These are phyloP conservation scores for Gorsachius goisagi DNA, from an alignment of 2,113 vertebrate species.

Conservation along the genomic window DNA sequence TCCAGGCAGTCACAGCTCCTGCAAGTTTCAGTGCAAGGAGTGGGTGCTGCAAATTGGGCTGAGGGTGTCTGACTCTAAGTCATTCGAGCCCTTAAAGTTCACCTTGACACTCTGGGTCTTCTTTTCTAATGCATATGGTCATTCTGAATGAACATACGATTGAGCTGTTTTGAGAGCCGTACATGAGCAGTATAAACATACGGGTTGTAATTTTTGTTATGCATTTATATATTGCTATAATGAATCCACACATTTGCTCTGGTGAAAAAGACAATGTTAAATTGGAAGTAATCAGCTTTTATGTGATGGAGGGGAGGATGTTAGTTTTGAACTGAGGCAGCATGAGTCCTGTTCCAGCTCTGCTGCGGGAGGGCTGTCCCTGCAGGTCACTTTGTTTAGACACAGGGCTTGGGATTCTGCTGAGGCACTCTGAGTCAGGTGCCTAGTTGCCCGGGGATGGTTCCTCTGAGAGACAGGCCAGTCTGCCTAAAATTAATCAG, in stretches of 20 bases:
- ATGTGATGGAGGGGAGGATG: fast-evolving
- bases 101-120: not conserved
- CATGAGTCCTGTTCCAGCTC: not conserved
- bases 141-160: not conserved
- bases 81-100: not conserved
- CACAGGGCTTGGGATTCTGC: not conserved
- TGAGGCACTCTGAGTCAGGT: not conserved
- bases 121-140: not conserved
- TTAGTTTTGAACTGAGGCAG: not conserved
- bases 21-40: not conserved
- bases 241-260: not conserved
- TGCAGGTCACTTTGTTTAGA: not conserved
- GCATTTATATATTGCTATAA: not conserved
- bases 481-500: not conserved
- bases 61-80: not conserved
- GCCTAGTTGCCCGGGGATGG: not conserved
- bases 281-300: not conserved
- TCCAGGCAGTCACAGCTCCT: not conserved
- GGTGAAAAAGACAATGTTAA: not conserved
- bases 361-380: not conserved
- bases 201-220: not conserved
- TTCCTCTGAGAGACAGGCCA: not conserved
- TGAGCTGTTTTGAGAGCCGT: not conserved
- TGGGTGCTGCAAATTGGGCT: not conserved
- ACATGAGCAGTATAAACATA: not conserved